A percentile compares a stretch with the other conserved stretches of the same genome.
These are phyloP conservation scores for Neosilurus hyrtlii DNA, from an alignment of 2,797 vertebrate species.

Conservation along the genomic window DNA sequence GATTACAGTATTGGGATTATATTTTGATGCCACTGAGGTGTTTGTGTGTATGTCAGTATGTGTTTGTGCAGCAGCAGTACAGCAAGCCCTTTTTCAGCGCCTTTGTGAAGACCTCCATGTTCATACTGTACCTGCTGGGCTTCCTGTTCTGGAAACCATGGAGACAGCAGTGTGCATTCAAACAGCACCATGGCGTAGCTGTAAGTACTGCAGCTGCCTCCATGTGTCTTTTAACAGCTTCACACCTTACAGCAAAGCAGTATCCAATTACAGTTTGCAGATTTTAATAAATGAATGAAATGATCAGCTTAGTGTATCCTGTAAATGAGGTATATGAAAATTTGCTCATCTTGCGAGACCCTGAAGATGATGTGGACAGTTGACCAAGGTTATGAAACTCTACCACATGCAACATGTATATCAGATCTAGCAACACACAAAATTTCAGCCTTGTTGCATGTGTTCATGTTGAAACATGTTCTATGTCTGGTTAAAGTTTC, in stretches of 20 bases:
- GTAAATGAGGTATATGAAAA: neutral
- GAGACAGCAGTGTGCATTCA: constrained; percentile 89
- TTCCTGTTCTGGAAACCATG: constrained; percentile 96
- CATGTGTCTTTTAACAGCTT: neutral
- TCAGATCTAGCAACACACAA: too few species aligned
- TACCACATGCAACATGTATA: too few species aligned
- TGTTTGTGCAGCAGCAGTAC: constrained; percentile 88
- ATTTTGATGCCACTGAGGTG: neutral
- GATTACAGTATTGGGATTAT: neutral
- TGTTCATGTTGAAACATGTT: too few species aligned
- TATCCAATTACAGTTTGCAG: neutral
- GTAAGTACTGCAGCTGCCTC: constrained; percentile 72
- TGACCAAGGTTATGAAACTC: too few species aligned
- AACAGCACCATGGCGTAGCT: constrained; percentile 78
- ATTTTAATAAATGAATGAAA: neutral
- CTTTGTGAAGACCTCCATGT: constrained; percentile 97
- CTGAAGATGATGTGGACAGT: too few species aligned
- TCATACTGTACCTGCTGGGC: constrained; percentile 90
- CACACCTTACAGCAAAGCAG: constrained; percentile 21
- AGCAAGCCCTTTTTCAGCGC: constrained; percentile 99
- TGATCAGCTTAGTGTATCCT: neutral
- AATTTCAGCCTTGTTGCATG: too few species aligned
- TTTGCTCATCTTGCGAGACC: too few species aligned
- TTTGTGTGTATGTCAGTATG: constrained; percentile 77
- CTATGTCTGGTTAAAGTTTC: too few species aligned